These are phyloP conservation scores for Calcarius lapponicus DNA, from an alignment of 2,797 vertebrate genomes.

Conservation along the genomic window DNA sequence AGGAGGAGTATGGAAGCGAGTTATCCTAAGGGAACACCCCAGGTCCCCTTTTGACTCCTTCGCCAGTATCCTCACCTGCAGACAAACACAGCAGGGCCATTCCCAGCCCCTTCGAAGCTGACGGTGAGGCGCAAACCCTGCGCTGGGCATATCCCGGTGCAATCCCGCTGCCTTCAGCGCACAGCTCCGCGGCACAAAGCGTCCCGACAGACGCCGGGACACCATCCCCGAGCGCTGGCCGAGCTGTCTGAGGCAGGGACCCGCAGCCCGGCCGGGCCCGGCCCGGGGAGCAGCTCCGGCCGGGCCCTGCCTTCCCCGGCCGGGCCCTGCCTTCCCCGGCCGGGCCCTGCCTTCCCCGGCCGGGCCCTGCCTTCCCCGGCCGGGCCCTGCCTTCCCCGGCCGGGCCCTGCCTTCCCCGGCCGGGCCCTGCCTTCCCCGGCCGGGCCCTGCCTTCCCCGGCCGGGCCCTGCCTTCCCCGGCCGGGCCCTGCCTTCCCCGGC, in stretches of 20 bases:
- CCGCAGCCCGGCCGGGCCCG: background rate
- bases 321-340: too few species aligned
- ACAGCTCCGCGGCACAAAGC: fast-evolving
- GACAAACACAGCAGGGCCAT: background rate
- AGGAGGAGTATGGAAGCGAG: background rate
- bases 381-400: too few species aligned
- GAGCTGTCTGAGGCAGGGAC: fast-evolving
- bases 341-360: too few species aligned
- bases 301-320: too few species aligned
- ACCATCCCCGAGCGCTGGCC: fast-evolving
- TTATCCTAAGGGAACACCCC: background rate
- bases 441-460: too few species aligned
- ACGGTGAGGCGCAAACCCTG: background rate
- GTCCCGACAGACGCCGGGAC: background rate
- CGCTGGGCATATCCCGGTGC: fast-evolving
- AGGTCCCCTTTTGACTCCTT: background rate
- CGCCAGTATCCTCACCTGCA: background rate
- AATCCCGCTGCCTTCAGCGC: background rate
- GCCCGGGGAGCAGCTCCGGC: background rate
- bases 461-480: too few species aligned
- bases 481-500: background rate
- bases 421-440: too few species aligned
- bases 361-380: too few species aligned
- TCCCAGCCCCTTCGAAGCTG: background rate
- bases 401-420: background rate